Evolutionary conservation across 2,113 vertebrate genomes (phyloP).

Genomic region (Sinosuthora webbiana): DNA sequence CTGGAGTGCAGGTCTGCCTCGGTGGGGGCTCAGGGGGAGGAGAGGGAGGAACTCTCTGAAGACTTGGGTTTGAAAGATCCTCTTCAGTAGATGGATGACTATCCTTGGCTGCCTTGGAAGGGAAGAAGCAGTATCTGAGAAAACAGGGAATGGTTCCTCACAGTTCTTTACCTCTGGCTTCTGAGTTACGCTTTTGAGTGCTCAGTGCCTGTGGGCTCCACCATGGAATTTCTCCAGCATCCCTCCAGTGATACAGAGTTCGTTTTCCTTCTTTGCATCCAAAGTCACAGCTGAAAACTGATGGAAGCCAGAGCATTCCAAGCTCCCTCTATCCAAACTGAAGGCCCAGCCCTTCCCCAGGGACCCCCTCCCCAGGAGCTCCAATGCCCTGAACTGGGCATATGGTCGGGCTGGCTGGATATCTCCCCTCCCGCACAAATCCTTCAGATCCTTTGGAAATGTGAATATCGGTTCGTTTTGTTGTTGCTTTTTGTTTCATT

Average conservation of each 20-base stretch:
- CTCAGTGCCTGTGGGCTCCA: background rate
- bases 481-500: background rate
- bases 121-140: background rate
- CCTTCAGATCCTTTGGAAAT: conserved; percentile 63
- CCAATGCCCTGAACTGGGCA: background rate
- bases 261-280: background rate
- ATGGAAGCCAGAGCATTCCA: background rate
- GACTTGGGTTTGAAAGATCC: background rate
- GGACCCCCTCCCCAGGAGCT: background rate
- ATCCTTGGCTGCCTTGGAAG: background rate
- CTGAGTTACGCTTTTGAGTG: background rate
- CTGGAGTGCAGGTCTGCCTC: background rate
- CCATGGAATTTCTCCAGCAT: background rate
- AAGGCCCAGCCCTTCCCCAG: background rate
- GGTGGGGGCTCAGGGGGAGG: background rate
- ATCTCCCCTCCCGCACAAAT: background rate
- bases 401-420: background rate
- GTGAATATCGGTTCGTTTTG: conserved; percentile 45
- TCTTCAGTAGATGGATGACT: background rate
- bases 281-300: background rate
- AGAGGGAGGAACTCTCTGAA: background rate
- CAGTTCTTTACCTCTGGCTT: background rate
- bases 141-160: background rate
- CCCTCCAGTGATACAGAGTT: background rate
- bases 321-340: accelerated